phyloP scores from a whole-genome alignment of 2,888 invertebrate genomes.

The Cheiracanthium punctorium region DNA sequence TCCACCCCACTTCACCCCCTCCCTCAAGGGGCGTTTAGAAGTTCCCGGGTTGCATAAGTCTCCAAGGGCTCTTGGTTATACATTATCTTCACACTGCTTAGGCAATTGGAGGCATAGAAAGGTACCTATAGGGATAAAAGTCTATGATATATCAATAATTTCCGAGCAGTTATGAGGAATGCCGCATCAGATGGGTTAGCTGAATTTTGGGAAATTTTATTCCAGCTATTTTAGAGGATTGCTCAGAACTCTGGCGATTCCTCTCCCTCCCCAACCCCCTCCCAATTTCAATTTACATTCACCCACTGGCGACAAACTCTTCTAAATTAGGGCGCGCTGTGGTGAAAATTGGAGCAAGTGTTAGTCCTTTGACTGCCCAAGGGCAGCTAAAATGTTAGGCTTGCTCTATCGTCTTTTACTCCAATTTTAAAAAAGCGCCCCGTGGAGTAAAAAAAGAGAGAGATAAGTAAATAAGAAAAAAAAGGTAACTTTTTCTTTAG shows the following conservation, averaged over 20 bases:
- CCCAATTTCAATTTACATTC: slow-evolving; percentile 55
- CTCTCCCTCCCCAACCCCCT: no score
- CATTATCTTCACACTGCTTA: background rate
- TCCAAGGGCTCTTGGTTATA: background rate
- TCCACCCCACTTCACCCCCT: slow-evolving; percentile 18
- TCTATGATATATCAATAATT: slow-evolving; percentile 25
- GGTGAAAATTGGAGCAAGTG: slow-evolving; percentile 67
- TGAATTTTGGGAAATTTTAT: slow-evolving; percentile 59
- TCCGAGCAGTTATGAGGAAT: background rate
- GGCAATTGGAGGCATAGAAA: background rate
- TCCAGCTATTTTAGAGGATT: slow-evolving; percentile 32
- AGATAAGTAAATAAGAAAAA: slow-evolving; percentile 61
- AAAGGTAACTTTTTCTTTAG: slow-evolving; percentile 58
- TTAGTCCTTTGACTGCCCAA: slow-evolving; percentile 65
- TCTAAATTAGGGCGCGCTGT: slow-evolving; percentile 59
- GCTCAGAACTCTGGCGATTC: background rate
- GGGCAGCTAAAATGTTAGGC: slow-evolving; percentile 20
- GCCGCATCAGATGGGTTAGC: slow-evolving; percentile 36
- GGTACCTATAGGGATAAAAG: background rate
- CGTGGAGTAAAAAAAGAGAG: slow-evolving; percentile 24
- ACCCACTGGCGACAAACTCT: slow-evolving; percentile 62
- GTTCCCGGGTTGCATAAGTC: background rate
- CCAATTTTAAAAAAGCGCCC: slow-evolving; percentile 57
- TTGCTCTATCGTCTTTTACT: slow-evolving; percentile 17
- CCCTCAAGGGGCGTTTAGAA: slow-evolving; percentile 9